These are phyloP conservation scores for Selenia dentaria DNA, from an alignment of 2,888 invertebrate species.

Conservation along the genomic window DNA sequence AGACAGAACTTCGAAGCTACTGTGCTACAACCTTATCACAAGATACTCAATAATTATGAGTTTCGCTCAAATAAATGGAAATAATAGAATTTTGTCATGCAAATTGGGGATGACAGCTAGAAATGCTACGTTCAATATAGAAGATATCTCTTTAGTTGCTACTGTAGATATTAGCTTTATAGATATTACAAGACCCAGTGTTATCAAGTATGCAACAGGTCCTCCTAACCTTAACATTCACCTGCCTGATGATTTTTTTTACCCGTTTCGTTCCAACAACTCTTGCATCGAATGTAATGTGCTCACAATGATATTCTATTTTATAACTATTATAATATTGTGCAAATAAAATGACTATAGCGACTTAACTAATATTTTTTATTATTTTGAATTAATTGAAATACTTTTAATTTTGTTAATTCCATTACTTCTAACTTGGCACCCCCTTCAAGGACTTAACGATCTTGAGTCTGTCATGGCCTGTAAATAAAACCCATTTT, in stretches of 20 bases:
- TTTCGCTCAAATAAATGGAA: slow-evolving; percentile 52
- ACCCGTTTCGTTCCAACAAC: slow-evolving; percentile 84
- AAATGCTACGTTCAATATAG: slow-evolving; percentile 54
- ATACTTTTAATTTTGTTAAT: slow-evolving; percentile 67
- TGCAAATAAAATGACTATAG: slow-evolving; percentile 72
- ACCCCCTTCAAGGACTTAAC: slow-evolving; percentile 64
- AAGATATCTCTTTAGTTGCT: slow-evolving; percentile 55
- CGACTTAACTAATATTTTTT: slow-evolving; percentile 78
- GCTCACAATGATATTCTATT: slow-evolving; percentile 36
- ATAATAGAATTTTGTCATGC: slow-evolving; percentile 57
- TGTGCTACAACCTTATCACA: slow-evolving; percentile 62
- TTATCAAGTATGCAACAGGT: slow-evolving; percentile 77
- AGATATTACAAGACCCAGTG: slow-evolving; percentile 58
- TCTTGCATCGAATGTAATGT: slow-evolving; percentile 28
- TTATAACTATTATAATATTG: slow-evolving; percentile 33
- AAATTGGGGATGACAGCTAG: slow-evolving; percentile 38
- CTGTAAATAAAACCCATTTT: slow-evolving; percentile 75
- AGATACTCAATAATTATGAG: slow-evolving; percentile 55
- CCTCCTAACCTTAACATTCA: slow-evolving; percentile 86
- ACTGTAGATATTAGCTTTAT: slow-evolving; percentile 66
- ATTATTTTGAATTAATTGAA: slow-evolving; percentile 75
- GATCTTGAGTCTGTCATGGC: slow-evolving; percentile 62
- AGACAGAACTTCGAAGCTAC: slow-evolving; percentile 47
- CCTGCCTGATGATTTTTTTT: slow-evolving; percentile 90
- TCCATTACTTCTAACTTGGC: slow-evolving; percentile 78